Evolutionary conservation across 92 coral and sea anemone species (phyloP).

Genomic region (Porites cylindrica): DNA sequence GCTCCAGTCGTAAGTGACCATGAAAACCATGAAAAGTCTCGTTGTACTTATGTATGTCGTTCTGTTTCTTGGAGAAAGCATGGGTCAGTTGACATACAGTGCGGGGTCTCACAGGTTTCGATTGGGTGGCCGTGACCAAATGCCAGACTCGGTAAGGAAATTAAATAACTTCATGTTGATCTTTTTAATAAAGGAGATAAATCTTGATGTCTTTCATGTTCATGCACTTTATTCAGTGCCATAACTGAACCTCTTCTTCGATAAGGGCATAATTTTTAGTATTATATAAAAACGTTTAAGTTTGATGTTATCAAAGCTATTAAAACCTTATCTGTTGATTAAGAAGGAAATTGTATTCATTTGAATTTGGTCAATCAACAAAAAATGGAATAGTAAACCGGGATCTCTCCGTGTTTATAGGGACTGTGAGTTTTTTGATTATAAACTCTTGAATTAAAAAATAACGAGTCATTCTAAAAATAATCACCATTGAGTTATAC

Average conservation of each 20-base stretch:
- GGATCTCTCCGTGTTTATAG: too few species aligned
- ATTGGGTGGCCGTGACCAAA: conserved; percentile 12
- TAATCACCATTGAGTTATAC: neutral
- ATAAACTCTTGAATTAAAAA: too few species aligned
- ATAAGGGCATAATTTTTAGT: too few species aligned
- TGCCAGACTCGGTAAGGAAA: conserved; percentile 28
- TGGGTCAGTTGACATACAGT: conserved; percentile 23
- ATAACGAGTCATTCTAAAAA: too few species aligned
- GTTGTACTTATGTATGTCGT: conserved; percentile 16
- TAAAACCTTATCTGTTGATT: too few species aligned
- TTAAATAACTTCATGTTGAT: neutral
- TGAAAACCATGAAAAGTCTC: conserved; percentile 12
- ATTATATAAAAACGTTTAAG: neutral
- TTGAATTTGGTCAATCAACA: neutral
- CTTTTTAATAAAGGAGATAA: neutral
- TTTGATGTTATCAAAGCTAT: neutral
- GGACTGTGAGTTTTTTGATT: too few species aligned
- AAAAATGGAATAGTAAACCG: neutral
- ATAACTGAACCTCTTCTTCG: too few species aligned
- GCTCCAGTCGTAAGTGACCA: neutral
- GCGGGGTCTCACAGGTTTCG: neutral
- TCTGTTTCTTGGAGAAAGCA: conserved; percentile 9
- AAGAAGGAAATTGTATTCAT: too few species aligned
- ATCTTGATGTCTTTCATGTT: neutral
- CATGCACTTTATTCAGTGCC: too few species aligned